phyloP scores from a whole-genome alignment of 2,113 vertebrate genomes.

The Limanda limanda region DNA sequence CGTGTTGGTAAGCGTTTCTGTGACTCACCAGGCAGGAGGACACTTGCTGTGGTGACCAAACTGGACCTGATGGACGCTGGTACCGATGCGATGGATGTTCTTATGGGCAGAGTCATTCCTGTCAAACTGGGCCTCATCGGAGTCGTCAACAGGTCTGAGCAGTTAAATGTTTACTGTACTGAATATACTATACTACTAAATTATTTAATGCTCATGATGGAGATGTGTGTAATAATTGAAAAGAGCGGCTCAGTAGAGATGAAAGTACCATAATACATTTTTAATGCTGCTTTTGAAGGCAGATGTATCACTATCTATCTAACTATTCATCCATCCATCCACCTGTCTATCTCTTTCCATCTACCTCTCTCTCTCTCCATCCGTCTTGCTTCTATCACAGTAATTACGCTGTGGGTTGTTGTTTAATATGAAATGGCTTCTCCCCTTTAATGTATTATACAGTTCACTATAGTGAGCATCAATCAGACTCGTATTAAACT shows the following conservation, averaged over 20 bases:
- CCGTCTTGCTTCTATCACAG: conserved; percentile 17
- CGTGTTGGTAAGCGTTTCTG: not conserved
- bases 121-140: conserved; percentile 99
- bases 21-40: conserved; percentile 89
- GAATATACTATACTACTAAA: not conserved
- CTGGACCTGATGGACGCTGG: conserved; percentile 99
- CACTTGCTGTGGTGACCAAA: conserved; percentile 97
- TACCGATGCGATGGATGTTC: conserved; percentile 97
- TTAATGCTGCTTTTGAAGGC: conserved; percentile 35
- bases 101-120: conserved; percentile 97
- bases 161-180: not conserved
- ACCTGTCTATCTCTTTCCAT: not conserved
- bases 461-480: not conserved
- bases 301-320: not conserved
- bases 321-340: not conserved
- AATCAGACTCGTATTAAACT: not conserved
- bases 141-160: conserved; percentile 94
- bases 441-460: not conserved
- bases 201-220: not conserved
- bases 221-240: not conserved
- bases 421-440: not conserved
- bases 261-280: conserved; percentile 24
- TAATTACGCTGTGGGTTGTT: not conserved
- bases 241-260: not conserved
- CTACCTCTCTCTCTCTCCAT: no score